Conservation (phyloP, 92 coral and sea anemone species). For the Blastomussa wellsi region DNA sequence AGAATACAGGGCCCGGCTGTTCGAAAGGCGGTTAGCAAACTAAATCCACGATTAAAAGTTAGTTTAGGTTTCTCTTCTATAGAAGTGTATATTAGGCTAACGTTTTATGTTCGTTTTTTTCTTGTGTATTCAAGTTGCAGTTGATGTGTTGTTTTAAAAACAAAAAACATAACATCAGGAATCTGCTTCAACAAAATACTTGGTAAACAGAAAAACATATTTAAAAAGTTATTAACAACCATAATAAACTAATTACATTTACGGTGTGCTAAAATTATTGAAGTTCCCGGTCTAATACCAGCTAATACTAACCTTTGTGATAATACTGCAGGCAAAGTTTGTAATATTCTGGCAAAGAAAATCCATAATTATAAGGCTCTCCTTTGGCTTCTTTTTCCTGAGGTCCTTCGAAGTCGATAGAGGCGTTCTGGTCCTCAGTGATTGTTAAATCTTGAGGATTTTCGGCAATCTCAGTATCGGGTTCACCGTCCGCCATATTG, state of each 20-base stretch:
- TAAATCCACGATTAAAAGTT: too few relatives aligned
- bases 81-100: too few relatives aligned
- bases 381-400: constrained; percentile 39
- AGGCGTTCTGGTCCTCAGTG: constrained; percentile 75
- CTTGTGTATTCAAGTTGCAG: neutral
- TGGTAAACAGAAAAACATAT: neutral
- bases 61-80: too few relatives aligned
- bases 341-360: constrained; percentile 82
- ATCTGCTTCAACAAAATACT: neutral
- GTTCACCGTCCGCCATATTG: constrained; percentile 91
- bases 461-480: constrained; percentile 47
- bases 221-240: neutral
- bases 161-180: neutral
- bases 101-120: too few relatives aligned
- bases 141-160: neutral
- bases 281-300: neutral
- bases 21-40: too few relatives aligned
- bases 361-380: constrained; percentile 85
- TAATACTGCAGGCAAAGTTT: constrained; percentile 88
- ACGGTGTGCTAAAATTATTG: neutral
- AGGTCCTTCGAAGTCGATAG: constrained; percentile 36
- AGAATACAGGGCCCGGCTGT: too few relatives aligned
- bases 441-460: constrained; percentile 88
- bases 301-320: constrained; percentile 74
- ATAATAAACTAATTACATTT: neutral